Base-by-base conservation (phyloP, 1,140 invertebrate genomes). In the Potamilus streckersoni region DNA sequence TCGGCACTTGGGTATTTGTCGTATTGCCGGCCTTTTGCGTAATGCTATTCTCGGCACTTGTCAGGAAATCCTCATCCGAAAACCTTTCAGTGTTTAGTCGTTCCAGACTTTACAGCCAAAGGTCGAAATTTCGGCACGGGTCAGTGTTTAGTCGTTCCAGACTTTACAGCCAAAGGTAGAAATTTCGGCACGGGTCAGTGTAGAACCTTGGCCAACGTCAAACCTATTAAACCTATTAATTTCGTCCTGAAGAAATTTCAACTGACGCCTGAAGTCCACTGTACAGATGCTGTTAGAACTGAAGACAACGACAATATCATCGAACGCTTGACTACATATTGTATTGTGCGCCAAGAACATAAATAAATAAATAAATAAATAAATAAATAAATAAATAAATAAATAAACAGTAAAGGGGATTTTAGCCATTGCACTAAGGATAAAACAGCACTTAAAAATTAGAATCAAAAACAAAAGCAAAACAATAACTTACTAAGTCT, bases 291-390 rank as follows among this genome's bases (percentile, higher is more conserved):
- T 84, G 11, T 74, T 73, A 0, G 85, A 86, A 1, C 85, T 84
- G 56, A 86, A 76, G 5, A 86, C 62, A 67, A 86, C 81, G 62
- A 84, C 77, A 20, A 85, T 66, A 87, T 91, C 78, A 87, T 91
- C 78, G 17, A 82, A 80, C n/a, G 81, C 78, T 55, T 83, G 38
- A 49, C 38, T 49, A 8, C 38, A 49, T 49, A 49, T 6, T 49
- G 38, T 1, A 49, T 6, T 2, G 6, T 49, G 38, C 38, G 38
- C 38, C 5, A 6, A 49, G 38, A 49, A 11, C 38, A 49, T 8
- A 49, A 49, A 49, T 49, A 49, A 11, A 49, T 49, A 49, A 49
- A 49, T 49, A 49, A 49, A 49, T 49, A 49, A 49, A 8, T 38
- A 38, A 38, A 38, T 4, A 38, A 38, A 4, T 4, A 38, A 38